A percentile compares a stretch with the other conserved stretches of the same genome.
These are phyloP conservation scores for Manacus vitellinus DNA, from an alignment of 2,113 vertebrate species.

Conservation along the genomic window DNA sequence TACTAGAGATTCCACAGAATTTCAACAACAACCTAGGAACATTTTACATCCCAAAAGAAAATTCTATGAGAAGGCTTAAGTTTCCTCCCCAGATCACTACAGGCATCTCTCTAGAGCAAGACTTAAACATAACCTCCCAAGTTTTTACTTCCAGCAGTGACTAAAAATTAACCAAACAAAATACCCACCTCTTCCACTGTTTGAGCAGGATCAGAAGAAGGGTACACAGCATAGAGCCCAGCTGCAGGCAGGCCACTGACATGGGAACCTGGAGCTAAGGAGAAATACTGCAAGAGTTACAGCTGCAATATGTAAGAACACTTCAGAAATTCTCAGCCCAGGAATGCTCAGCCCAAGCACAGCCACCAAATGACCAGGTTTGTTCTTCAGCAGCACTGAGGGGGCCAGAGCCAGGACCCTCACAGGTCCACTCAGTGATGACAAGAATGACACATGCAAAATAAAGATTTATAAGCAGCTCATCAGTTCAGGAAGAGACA, in stretches of 20 bases:
- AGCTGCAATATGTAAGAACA: not conserved
- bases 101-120: not conserved
- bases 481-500: not conserved
- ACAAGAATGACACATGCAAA: not conserved
- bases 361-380: not conserved
- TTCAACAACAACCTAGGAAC: not conserved
- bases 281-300: slow-evolving; percentile 2
- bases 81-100: not conserved
- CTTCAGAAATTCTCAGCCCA: not conserved
- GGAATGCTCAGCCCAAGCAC: not conserved
- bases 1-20: not conserved
- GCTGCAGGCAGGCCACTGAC: slow-evolving; percentile 86
- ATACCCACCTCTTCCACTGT: slow-evolving; percentile 88
- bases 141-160: not conserved
- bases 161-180: not conserved
- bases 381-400: not conserved
- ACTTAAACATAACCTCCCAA: not conserved
- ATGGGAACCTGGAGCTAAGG: slow-evolving; percentile 83
- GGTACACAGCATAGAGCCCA: slow-evolving; percentile 94
- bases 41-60: not conserved
- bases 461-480: not conserved
- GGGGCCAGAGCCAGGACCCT: not conserved
- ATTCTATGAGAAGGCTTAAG: not conserved
- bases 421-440: not conserved
- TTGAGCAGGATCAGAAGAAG: slow-evolving; percentile 91